Evolutionary conservation across 2,113 vertebrate genomes (phyloP), one percentile per base, ranked within the genome.

Genomic region (Silurus asotus): DNA sequence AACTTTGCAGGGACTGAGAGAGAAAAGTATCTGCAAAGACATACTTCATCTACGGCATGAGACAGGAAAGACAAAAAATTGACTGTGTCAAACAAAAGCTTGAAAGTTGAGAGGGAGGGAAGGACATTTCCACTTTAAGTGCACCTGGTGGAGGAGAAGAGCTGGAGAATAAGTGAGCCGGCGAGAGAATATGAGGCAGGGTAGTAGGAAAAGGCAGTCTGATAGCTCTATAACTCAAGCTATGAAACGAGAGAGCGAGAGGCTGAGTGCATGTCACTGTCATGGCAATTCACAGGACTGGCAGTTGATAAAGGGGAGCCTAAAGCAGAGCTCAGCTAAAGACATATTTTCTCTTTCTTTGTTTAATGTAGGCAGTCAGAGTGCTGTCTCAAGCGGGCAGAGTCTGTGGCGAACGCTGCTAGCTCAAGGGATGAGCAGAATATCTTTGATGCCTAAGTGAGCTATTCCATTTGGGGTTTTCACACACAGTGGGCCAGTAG

Each of bases 331-430:
- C 87, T 89, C 85, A 87, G 67, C 72, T 64, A 87, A 89, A 89
- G 85, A 89, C 88, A 84, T 86, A 86, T 89, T 89, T 84, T 70
- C 81, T 87, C 83, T 78, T 59, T 89, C 81, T 83, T 89, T 85
- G 69, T 79, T 78, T 83, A 70, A 79, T 81, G 77, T 76, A 87
- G 85, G 80, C 85, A 77, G 83, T 81, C 77, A 82, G 69, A 88
- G 49, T 49, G 70, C 67, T 13, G 83, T 87, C 86, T 56, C 81
- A 87, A 64, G 59, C 49, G 53, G 85, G 79, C 79, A 86, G 69
- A 23, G 25, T 82, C 58, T 25, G 25, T 64, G 80, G 88, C 15
- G 45, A 89, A 81, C 25, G 6, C 45, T 20, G 59, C 70, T 53
- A 62, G 82, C 86, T 85, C 86, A 75, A 64, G 83, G 86, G 88